Base-by-base conservation (phyloP, 2,888 invertebrate species). In the Rhagonycha lutea region DNA sequence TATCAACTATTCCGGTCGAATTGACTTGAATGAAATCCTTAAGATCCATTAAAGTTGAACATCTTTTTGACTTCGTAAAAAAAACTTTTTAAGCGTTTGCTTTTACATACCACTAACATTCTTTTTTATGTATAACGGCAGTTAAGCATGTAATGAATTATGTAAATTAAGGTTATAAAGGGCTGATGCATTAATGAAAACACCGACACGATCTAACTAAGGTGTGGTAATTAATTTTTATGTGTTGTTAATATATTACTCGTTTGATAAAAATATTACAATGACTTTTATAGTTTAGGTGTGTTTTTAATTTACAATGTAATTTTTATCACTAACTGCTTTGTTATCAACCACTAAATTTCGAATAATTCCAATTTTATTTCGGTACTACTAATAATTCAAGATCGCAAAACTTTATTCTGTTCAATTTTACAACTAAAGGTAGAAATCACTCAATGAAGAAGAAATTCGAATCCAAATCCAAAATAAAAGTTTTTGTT, bases 191-290 rank as follows among this genome's bases (percentile, higher is more conserved):
- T 65, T 24, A 65, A 65, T 65, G 26, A 65, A 24, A 12, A 23
- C 63, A 65, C 23, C 24, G 12, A 18, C 26, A 24, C 26, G n/a
- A 65, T 65, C 24, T 65, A 65, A 65, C 23, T n/a, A 24, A 24
- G 63, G 63, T 26, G 63, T 65, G 63, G 63, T 65, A 65, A 65
- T 65, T 65, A 65, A 65, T 65, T 65, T 65, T 65, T 65, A 24
- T 26, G 23, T 65, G 24, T 65, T 24, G 12, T 4, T 65, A 65
- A 24, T 65, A 65, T 65, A n/a, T 65, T 24, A 12, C 47, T n/a
- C n/a, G 63, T 24, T 65, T 65, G 26, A 65, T 26, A 24, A 65
- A 65, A 65, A 65, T 24, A n/a, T 24, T 14, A 24, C 23, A 24
- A 65, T 24, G 63, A 24, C 63, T 26, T 65, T 65, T 65, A 14